phyloP scores from a whole-genome alignment of 2,797 vertebrate species.

The Helarctos malayanus region DNA sequence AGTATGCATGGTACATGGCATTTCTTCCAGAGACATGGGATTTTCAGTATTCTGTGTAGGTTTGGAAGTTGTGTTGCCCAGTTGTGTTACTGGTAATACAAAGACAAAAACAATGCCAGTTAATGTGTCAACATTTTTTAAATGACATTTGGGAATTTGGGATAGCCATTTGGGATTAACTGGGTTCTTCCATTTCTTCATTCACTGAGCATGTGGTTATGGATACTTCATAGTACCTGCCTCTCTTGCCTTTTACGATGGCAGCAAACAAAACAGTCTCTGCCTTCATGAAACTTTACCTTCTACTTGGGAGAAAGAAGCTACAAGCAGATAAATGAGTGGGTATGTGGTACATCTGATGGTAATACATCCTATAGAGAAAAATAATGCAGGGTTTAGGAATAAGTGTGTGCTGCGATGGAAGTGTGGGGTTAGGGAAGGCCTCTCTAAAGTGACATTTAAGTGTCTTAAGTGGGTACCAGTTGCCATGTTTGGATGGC shows the following conservation, averaged over 20 bases:
- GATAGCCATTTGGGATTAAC: not conserved
- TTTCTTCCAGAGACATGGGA: slow-evolving; percentile 63
- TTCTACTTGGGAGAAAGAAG: not conserved
- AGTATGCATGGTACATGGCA: slow-evolving; percentile 56
- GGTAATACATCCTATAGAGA: not conserved
- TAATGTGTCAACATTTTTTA: not conserved
- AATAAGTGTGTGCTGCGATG: not conserved
- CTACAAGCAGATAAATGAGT: not conserved
- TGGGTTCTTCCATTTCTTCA: not conserved
- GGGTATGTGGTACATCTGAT: not conserved
- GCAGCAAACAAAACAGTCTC: not conserved
- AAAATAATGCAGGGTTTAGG: not conserved
- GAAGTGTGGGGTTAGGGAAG: not conserved
- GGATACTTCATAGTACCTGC: not conserved
- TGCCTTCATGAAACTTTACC: not conserved
- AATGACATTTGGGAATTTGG: not conserved
- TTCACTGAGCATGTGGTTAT: not conserved
- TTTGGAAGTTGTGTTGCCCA: slow-evolving; percentile 39
- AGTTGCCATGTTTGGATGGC: not conserved
- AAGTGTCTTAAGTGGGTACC: not conserved
- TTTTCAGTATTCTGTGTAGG: slow-evolving; percentile 59
- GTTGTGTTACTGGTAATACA: slow-evolving; percentile 15
- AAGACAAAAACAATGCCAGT: slow-evolving; percentile 1
- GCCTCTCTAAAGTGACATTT: not conserved
- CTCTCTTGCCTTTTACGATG: slow-evolving; percentile 31